These are phyloP conservation scores for Emydocephalus ijimae DNA, from an alignment of 2,113 vertebrate species.

Conservation along the genomic window DNA sequence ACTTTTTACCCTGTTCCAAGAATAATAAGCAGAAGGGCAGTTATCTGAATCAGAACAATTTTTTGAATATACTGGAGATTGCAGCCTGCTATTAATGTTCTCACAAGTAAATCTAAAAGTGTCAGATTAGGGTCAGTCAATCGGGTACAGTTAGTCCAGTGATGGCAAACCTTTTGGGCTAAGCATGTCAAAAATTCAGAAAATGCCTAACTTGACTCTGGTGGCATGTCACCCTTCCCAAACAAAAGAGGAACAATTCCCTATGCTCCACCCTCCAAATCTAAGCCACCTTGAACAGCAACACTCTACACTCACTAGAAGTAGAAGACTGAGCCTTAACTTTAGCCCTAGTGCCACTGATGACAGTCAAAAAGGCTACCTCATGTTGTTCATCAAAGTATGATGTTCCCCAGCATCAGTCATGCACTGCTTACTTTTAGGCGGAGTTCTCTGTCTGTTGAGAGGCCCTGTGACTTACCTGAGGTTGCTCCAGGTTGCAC, in stretches of 20 bases:
- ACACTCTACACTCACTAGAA: not conserved
- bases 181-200: not conserved
- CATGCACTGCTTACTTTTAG: not conserved
- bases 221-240: not conserved
- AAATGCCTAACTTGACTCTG: not conserved
- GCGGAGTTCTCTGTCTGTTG: not conserved
- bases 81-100: not conserved
- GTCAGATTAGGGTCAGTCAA: not conserved
- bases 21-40: fast-evolving
- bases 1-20: fast-evolving
- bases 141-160: not conserved
- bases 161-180: not conserved
- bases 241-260: not conserved
- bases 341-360: not conserved
- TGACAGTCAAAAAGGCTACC: not conserved
- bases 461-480: too few relatives aligned
- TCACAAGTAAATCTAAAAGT: not conserved
- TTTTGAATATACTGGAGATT: not conserved
- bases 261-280: not conserved
- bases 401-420: not conserved
- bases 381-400: not conserved
- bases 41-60: slow-evolving; percentile 1
- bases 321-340: not conserved
- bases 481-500: not conserved
- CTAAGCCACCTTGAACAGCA: not conserved